Percentiles rank a stretch among this genome's conserved stretches.
These are phyloP conservation scores for Alces alces DNA, from an alignment of 2,113 vertebrate species.

Conservation along the genomic window DNA sequence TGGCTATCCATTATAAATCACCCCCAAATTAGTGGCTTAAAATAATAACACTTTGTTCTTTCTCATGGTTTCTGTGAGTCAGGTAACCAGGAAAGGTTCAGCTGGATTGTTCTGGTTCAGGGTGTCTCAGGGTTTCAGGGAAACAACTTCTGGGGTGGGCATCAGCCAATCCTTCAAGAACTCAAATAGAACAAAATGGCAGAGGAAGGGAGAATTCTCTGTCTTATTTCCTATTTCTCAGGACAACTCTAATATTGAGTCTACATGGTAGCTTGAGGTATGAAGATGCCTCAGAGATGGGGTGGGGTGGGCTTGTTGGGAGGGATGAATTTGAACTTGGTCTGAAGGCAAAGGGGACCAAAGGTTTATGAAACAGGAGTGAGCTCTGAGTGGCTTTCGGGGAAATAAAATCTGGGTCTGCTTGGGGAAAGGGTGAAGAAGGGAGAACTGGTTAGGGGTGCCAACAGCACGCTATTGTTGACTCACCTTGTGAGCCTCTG, in stretches of 20 bases:
- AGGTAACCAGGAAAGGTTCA: not conserved
- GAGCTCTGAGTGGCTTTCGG: not conserved
- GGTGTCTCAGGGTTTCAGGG: not conserved
- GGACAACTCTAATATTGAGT: not conserved
- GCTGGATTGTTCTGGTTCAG: not conserved
- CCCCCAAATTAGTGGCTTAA: not conserved
- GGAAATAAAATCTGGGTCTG: not conserved
- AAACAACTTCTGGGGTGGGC: not conserved
- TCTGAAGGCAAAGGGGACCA: not conserved
- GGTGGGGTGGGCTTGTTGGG: not conserved
- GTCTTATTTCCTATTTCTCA: not conserved
- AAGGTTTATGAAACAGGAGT: not conserved
- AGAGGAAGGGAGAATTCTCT: not conserved
- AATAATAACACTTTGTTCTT: not conserved
- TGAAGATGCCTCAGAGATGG: not conserved
- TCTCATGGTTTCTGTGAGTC: not conserved
- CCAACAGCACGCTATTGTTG: not conserved
- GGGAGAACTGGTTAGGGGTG: not conserved
- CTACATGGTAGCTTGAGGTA: not conserved
- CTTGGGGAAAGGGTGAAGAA: not conserved
- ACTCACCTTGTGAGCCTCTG: not conserved
- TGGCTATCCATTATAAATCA: not conserved
- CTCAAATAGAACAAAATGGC: not conserved
- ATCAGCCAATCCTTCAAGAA: not conserved
- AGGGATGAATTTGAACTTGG: not conserved